Evolutionary conservation across 2,113 vertebrate genomes (phyloP).

Genomic region (Antennarius striatus): DNA sequence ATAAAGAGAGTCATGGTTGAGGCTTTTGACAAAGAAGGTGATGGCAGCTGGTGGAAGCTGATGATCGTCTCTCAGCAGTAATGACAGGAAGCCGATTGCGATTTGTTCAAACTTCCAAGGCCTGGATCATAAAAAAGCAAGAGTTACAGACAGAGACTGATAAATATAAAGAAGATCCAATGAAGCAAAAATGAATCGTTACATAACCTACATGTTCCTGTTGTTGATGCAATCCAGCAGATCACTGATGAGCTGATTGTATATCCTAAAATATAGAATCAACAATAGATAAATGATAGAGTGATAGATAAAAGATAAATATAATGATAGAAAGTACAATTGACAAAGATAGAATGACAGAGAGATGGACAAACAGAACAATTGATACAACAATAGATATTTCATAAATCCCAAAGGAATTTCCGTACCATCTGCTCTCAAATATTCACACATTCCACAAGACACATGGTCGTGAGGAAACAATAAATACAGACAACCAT

Average conservation of each 20-base stretch:
- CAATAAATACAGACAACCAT: no score
- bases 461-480: no score
- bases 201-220: constrained; percentile 89
- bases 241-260: constrained; percentile 86
- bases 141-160: constrained; percentile 12
- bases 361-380: no score
- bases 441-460: no score
- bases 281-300: background rate
- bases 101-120: constrained; percentile 99
- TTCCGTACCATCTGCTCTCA: no score
- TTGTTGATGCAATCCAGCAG: constrained; percentile 87
- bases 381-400: no score
- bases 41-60: constrained; percentile 86
- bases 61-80: constrained; percentile 92
- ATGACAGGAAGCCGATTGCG: constrained; percentile 90
- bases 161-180: background rate
- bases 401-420: no score
- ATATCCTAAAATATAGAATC: constrained; percentile 81
- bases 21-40: constrained; percentile 91
- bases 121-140: constrained; percentile 70
- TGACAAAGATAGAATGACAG: no score
- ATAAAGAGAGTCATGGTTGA: constrained; percentile 95
- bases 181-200: background rate
- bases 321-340: background rate
- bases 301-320: background rate